Evolutionary conservation across 1,140 invertebrate genomes (phyloP).

Genomic region (Odontomachus brunneus): DNA sequence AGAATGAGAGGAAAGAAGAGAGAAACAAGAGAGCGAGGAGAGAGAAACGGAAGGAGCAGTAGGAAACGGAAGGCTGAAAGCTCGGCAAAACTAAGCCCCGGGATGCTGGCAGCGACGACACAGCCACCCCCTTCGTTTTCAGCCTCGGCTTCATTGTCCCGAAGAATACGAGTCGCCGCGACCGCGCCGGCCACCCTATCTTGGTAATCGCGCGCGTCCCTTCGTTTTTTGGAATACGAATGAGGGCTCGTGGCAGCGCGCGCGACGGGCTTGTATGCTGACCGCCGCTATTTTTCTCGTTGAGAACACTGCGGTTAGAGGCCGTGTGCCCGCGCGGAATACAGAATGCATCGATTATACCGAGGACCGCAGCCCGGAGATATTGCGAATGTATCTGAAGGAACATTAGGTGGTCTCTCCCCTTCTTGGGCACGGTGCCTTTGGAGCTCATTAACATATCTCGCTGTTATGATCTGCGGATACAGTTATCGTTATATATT

Average conservation of each 20-base stretch:
- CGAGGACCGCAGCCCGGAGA: slow-evolving; percentile 24
- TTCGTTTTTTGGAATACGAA: slow-evolving; percentile 72
- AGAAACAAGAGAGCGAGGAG: slow-evolving; percentile 6
- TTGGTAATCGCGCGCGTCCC: slow-evolving; percentile 72
- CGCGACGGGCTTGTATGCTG: slow-evolving; percentile 37
- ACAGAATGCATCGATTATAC: slow-evolving; percentile 50
- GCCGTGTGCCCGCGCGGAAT: slow-evolving; percentile 25
- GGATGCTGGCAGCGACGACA: slow-evolving; percentile 24
- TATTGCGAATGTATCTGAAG: slow-evolving; percentile 30
- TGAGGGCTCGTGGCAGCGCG: slow-evolving; percentile 33
- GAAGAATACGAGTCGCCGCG: slow-evolving; percentile 42
- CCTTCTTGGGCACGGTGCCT: background rate
- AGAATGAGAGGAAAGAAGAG: background rate
- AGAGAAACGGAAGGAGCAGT: slow-evolving; percentile 47
- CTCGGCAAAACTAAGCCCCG: slow-evolving; percentile 40
- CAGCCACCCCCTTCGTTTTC: slow-evolving; percentile 71
- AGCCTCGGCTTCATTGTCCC: slow-evolving; percentile 66
- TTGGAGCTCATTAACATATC: background rate
- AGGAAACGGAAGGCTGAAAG: slow-evolving; percentile 60
- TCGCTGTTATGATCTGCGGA: background rate
- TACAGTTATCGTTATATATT: no score
- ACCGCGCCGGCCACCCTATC: slow-evolving; percentile 63
- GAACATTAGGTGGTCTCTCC: background rate
- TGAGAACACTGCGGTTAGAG: slow-evolving; percentile 20
- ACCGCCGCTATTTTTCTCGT: slow-evolving; percentile 41